phyloP scores from a whole-genome alignment of 2,797 vertebrate genomes.

The Myiotriccus ornatus region DNA sequence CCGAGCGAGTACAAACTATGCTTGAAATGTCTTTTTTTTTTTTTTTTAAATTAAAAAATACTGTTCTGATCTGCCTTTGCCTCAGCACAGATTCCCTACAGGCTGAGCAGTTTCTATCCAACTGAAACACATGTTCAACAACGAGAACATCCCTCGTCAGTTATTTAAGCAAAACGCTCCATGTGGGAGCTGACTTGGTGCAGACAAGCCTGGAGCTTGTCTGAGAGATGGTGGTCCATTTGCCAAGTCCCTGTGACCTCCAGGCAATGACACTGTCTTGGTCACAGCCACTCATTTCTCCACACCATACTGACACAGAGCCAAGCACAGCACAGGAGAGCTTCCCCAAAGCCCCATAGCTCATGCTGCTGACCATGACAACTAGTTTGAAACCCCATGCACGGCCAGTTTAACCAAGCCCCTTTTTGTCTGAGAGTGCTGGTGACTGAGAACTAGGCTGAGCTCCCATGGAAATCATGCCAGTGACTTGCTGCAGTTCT shows the following conservation, averaged over 20 bases:
- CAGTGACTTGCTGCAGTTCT: neutral
- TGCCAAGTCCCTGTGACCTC: neutral
- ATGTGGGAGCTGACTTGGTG: neutral
- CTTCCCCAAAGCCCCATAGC: neutral
- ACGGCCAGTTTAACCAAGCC: neutral
- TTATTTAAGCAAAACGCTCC: neutral
- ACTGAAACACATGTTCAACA: constrained; percentile 9
- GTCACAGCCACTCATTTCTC: neutral
- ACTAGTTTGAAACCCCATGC: neutral
- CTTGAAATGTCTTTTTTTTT: neutral
- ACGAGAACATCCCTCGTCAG: neutral
- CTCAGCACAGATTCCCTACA: neutral
- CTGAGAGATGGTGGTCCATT: neutral
- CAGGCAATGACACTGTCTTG: neutral
- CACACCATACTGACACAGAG: neutral
- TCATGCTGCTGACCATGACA: neutral
- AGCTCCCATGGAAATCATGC: neutral
- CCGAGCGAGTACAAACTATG: neutral
- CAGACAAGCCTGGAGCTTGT: neutral
- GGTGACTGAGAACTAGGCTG: neutral
- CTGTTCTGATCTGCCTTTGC: neutral
- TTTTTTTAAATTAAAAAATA: constrained; percentile 7
- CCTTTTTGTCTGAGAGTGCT: neutral
- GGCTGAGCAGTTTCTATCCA: neutral
- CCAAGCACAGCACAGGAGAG: neutral